Evolutionary conservation across 2,113 vertebrate species (phyloP), one percentile per base, ranked within the genome.

Genomic region (Origma solitaria): DNA sequence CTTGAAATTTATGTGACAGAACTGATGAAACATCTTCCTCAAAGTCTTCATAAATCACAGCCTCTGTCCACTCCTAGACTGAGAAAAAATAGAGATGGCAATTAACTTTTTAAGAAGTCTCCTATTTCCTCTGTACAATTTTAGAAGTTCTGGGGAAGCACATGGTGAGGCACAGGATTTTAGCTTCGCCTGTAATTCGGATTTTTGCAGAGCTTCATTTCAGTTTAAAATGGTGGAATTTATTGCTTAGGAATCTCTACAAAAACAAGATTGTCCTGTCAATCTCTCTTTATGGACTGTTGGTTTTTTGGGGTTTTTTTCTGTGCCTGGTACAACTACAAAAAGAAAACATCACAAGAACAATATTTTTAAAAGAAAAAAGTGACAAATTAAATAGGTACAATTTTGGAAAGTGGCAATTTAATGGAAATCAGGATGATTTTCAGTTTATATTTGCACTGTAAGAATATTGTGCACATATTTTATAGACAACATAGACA

Each of bases 1-100:
- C 51, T 95, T 92, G 90, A 95, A 96, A 95, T 83, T 62, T 82
- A 31, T 93, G 44, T 71, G 78, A 87, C 62, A 73, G 62, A 83
- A 92, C 28, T 78, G 7, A 88, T 73, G 60, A 78, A 81, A 90
- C 9, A 2, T 73, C 37, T 96, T 94, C 31, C 66, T 88, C 47
- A 78, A 54, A 54, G 25, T 27, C 58, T 92, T 72, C 22, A 56
- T 72, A 83, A 92, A 87, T 85, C 49, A 58, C 33, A 66, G 38
- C 25, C 33, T 50, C 42, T 58, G 11, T 73, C 23, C 8, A 13
- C 27, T 77, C 28, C 37, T 72, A 58, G 54, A 47, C 0, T 60
- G 38, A 86, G 68, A 73, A 61, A 76, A 88, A 83, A 3, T 10
- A 58, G 35, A 73, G 10, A 37, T 42, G 73, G 13, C 12, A 85